phyloP scores from a whole-genome alignment of 1,140 invertebrate genomes.

The Tenebrio molitor region DNA sequence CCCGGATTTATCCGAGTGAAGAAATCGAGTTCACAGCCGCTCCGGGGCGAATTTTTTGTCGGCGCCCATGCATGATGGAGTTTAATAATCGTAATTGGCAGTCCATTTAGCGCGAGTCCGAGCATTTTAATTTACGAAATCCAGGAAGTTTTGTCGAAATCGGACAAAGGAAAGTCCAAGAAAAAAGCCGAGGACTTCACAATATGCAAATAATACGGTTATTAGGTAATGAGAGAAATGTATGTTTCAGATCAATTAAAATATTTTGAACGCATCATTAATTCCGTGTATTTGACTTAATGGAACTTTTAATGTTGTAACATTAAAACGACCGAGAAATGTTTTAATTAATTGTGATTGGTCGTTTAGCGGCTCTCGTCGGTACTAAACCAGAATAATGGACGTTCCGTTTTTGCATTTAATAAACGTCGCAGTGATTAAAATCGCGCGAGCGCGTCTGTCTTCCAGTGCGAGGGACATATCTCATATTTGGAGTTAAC shows the following conservation, averaged over 20 bases:
- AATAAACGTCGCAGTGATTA: neutral
- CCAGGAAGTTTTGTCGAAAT: neutral
- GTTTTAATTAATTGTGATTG: conserved; percentile 36
- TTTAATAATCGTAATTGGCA: conserved; percentile 21
- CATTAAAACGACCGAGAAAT: conserved; percentile 23
- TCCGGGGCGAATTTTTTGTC: neutral
- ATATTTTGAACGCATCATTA: conserved; percentile 35
- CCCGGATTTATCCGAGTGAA: neutral
- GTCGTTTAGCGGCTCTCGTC: neutral
- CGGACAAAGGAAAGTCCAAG: conserved; percentile 2
- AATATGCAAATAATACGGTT: conserved; percentile 29
- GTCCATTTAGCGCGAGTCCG: neutral
- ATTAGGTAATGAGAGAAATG: conserved; percentile 36
- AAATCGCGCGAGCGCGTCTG: neutral
- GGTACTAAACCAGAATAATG: neutral
- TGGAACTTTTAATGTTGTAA: conserved; percentile 11
- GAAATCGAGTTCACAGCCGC: neutral
- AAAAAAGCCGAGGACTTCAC: neutral
- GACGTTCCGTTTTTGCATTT: neutral
- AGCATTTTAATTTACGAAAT: conserved; percentile 5
- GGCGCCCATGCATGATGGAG: conserved; percentile 7
- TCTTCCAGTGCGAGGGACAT: neutral
- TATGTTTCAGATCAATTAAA: conserved; percentile 34
- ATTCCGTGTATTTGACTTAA: conserved; percentile 33
- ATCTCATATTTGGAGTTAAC: conserved; percentile 1